These are phyloP conservation scores for Ceyx erithaca DNA, from an alignment of 2,797 vertebrate genomes.

Conservation along the genomic window DNA sequence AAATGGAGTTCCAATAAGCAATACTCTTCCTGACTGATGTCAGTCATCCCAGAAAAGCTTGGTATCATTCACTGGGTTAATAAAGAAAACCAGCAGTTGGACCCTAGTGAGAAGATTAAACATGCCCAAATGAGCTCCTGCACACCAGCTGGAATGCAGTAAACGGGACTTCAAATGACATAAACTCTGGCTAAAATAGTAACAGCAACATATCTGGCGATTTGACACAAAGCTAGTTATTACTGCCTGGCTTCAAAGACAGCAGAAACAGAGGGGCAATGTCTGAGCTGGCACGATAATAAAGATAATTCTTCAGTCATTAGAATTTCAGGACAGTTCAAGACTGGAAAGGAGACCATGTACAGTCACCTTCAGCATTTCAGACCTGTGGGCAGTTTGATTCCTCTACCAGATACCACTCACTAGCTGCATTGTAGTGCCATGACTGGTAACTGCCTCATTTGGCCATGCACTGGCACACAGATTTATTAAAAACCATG, in stretches of 20 bases:
- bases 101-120: constrained; percentile 28
- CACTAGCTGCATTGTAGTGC: background rate
- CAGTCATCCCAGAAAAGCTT: constrained; percentile 23
- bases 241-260: constrained; percentile 3
- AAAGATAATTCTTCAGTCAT: background rate
- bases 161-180: constrained; percentile 36
- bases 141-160: background rate
- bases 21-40: background rate
- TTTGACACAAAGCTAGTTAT: constrained; percentile 25
- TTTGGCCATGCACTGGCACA: background rate
- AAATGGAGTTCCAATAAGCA: constrained; percentile 6
- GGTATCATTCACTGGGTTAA: background rate
- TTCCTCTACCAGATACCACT: background rate
- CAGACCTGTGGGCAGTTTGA: background rate
- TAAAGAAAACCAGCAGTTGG: constrained; percentile 22
- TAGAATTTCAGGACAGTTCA: background rate
- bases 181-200: background rate
- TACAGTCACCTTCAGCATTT: background rate
- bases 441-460: background rate
- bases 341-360: background rate
- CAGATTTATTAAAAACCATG: background rate
- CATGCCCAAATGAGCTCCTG: background rate
- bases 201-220: background rate
- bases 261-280: background rate
- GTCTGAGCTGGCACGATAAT: background rate